Conservation (phyloP, 2,797 vertebrate species). For the Oreochromis grahami region DNA sequence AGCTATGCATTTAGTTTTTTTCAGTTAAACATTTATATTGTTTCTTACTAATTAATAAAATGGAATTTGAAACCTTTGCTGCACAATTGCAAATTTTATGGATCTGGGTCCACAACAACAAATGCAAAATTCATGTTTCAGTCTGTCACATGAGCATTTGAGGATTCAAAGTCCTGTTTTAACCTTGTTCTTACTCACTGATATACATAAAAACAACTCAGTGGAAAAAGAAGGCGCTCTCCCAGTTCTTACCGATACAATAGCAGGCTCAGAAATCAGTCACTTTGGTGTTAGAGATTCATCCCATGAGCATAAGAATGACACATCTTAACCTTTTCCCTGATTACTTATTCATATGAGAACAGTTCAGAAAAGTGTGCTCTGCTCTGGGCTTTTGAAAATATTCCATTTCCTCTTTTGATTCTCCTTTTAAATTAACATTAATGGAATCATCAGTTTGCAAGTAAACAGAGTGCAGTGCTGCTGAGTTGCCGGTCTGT, state of each 20-base stretch:
- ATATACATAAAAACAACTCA: background rate
- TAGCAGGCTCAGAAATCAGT: background rate
- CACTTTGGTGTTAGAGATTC: background rate
- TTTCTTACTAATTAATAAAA: background rate
- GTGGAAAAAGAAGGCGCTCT: background rate
- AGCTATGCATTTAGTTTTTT: background rate
- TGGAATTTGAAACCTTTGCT: background rate
- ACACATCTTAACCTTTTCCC: constrained; percentile 20
- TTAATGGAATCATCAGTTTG: constrained; percentile 52
- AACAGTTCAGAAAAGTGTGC: constrained; percentile 38
- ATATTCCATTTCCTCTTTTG: constrained; percentile 55
- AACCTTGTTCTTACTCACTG: background rate
- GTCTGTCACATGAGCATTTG: background rate
- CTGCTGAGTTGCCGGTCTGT: background rate
- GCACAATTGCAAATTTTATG: background rate
- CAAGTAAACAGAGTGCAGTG: constrained; percentile 46
- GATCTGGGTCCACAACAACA: background rate
- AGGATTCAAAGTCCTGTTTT: background rate
- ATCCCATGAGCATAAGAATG: background rate
- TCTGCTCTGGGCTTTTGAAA: constrained; percentile 26
- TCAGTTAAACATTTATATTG: background rate
- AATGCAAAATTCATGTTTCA: background rate
- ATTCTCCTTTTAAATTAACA: constrained; percentile 48
- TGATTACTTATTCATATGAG: constrained; percentile 34
- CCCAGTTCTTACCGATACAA: background rate